Evolutionary conservation across 2,797 vertebrate genomes (phyloP).

Genomic region (Pyrrhura leucotis): DNA sequence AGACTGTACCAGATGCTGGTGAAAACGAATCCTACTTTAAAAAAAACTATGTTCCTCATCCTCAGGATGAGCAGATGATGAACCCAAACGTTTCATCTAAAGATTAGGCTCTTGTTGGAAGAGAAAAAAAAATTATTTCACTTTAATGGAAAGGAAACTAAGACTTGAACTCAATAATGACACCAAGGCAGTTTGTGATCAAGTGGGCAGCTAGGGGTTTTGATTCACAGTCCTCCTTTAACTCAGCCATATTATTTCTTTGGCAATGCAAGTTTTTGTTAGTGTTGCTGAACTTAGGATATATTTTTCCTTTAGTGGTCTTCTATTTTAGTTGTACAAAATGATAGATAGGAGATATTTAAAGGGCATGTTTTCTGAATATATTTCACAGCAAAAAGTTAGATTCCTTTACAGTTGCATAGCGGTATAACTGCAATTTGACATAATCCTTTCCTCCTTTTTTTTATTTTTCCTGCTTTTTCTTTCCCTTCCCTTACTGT

Average conservation of each 20-base stretch:
- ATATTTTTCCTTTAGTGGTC: not conserved
- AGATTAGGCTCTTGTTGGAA: not conserved
- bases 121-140: not conserved
- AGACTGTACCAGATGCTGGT: not conserved
- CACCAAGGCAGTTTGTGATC: not conserved
- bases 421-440: not conserved
- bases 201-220: not conserved
- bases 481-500: not conserved
- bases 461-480: rapidly evolving
- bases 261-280: not conserved
- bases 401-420: not conserved
- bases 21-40: not conserved
- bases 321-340: not conserved
- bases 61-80: not conserved
- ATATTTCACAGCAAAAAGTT: not conserved
- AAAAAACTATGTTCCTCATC: not conserved
- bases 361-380: not conserved
- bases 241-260: not conserved
- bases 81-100: not conserved
- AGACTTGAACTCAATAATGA: not conserved
- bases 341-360: not conserved
- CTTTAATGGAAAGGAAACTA: not conserved
- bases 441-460: not conserved
- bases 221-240: not conserved
- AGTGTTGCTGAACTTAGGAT: not conserved